These are phyloP conservation scores for Ashinkailepas kermadecensis DNA, from an alignment of 2,888 invertebrate species.

Conservation along the genomic window DNA sequence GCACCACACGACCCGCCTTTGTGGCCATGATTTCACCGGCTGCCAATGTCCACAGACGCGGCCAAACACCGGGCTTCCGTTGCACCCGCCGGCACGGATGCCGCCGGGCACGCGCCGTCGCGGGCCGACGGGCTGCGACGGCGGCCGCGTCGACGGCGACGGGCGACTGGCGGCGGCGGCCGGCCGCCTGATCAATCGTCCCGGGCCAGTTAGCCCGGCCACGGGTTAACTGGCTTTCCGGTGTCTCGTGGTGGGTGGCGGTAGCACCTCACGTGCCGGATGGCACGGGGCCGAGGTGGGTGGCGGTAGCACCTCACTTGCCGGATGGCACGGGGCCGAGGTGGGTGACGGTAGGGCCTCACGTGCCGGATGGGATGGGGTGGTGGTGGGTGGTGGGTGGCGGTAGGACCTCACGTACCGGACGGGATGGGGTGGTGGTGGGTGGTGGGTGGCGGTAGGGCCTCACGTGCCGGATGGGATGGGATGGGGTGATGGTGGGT, in stretches of 20 bases:
- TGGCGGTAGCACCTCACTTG: too few species aligned
- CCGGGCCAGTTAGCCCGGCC: neutral
- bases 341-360: too few species aligned
- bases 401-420: neutral
- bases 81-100: neutral
- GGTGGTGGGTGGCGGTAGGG: too few species aligned
- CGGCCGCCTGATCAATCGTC: neutral
- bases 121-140: neutral
- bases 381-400: neutral
- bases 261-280: neutral
- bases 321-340: too few species aligned
- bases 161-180: neutral
- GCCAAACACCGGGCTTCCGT: neutral
- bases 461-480: too few species aligned
- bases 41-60: neutral
- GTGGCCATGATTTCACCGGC: too few species aligned
- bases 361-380: neutral
- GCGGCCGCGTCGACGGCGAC: neutral
- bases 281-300: neutral
- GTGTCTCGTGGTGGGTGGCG: neutral
- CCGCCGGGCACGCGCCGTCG: neutral
- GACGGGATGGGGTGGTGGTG: too few species aligned
- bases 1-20: too few species aligned
- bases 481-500: too few species aligned
- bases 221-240: neutral